Evolutionary conservation across 2,797 vertebrate species (phyloP).

Genomic region (Cirrhinus mrigala): DNA sequence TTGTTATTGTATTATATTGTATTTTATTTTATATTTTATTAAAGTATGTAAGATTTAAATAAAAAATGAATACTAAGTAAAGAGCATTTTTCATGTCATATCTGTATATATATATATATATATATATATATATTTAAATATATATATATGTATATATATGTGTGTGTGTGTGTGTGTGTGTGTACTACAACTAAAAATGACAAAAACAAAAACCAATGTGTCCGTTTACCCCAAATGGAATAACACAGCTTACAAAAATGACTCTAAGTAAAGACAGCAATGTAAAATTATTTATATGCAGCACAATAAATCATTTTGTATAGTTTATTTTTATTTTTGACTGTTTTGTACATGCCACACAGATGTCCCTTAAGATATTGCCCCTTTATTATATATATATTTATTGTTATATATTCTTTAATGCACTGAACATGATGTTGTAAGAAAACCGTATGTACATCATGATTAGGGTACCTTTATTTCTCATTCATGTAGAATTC

Average conservation of each 20-base stretch:
- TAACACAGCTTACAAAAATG: neutral
- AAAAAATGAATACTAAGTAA: neutral
- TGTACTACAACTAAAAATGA: no score
- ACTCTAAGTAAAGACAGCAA: neutral
- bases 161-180: no score
- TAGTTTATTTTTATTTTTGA: neutral
- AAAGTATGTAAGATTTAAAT: no score
- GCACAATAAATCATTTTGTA: neutral
- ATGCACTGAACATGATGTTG: neutral
- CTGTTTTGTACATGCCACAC: neutral
- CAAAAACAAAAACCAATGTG: no score
- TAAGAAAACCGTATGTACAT: neutral
- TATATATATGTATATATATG: no score
- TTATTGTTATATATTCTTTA: neutral
- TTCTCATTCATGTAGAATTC: neutral
- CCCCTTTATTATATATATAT: neutral
- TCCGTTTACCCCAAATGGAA: neutral
- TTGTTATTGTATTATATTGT: neutral
- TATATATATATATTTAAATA: no score
- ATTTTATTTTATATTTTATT: neutral
- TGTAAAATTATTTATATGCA: no score
- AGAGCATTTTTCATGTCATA: neutral
- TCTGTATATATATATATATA: neutral
- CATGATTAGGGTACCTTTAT: neutral
- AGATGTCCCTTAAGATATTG: neutral